Conservation (phyloP, 2,797 vertebrate species). For the Leptodactylus fallax region DNA sequence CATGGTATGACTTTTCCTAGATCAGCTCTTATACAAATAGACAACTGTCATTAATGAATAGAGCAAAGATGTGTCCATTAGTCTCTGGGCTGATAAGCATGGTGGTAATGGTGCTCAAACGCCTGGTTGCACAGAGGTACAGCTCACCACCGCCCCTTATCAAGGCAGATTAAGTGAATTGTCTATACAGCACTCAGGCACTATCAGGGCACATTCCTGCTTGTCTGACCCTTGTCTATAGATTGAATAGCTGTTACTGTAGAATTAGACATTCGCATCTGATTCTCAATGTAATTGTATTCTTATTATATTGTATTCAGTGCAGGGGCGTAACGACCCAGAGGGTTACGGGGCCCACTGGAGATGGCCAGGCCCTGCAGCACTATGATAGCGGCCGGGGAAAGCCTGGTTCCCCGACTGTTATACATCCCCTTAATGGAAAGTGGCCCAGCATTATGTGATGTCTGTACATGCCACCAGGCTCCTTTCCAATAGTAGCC, state of each 20-base stretch:
- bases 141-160: neutral
- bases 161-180: neutral
- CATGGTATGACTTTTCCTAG: no score
- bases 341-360: no score
- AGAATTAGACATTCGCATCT: neutral
- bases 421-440: no score
- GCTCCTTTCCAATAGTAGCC: no score
- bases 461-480: no score
- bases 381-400: no score
- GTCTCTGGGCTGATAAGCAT: slow-evolving; percentile 7
- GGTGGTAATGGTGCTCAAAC: neutral
- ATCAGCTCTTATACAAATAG: neutral
- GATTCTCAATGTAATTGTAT: neutral
- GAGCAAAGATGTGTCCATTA: neutral
- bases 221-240: neutral
- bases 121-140: neutral
- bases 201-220: slow-evolving; percentile 28
- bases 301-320: neutral
- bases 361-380: no score
- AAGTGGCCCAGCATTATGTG: no score
- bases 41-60: neutral
- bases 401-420: no score
- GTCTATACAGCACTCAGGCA: slow-evolving; percentile 1
- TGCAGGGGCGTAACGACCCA: no score
- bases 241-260: neutral